Percentiles rank a stretch among this genome's conserved stretches.
These are phyloP conservation scores for Gonioctena quinquepunctata DNA, from an alignment of 1,140 invertebrate species.

Conservation along the genomic window DNA sequence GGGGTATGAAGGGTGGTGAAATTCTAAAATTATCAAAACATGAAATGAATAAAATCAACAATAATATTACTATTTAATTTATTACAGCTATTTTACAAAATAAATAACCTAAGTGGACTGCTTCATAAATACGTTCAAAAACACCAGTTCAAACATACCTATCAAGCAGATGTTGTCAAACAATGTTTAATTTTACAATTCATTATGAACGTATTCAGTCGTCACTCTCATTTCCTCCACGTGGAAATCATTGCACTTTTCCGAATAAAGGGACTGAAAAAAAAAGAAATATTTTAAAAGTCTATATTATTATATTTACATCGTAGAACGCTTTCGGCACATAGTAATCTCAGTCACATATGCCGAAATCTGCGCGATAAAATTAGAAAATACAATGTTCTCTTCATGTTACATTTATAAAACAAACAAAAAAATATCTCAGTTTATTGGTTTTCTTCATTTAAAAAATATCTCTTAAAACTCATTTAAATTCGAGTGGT, in stretches of 20 bases:
- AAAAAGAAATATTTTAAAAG: no score
- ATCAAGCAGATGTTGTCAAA: not conserved
- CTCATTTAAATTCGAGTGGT: not conserved
- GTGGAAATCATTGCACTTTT: conserved; percentile 74
- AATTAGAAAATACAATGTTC: no score
- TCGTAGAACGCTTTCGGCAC: no score
- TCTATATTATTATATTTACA: no score
- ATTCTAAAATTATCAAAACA: no score
- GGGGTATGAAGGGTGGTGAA: no score
- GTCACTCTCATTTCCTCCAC: conserved; percentile 79
- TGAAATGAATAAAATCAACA: no score
- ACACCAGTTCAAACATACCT: not conserved
- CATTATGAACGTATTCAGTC: conserved; percentile 77
- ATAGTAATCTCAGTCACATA: no score
- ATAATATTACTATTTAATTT: not conserved
- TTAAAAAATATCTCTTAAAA: no score
- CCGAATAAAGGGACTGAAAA: conserved; percentile 70
- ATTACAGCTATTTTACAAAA: conserved; percentile 1
- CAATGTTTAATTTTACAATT: conserved; percentile 61
- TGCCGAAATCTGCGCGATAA: no score
- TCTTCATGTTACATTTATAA: not conserved
- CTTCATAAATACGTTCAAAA: not conserved
- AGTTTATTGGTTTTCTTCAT: not conserved
- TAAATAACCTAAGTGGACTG: not conserved
- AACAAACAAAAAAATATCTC: not conserved